Evolutionary conservation across 1,140 invertebrate species (phyloP), one percentile per base, ranked within the genome.

Genomic region (Arion vulgaris): DNA sequence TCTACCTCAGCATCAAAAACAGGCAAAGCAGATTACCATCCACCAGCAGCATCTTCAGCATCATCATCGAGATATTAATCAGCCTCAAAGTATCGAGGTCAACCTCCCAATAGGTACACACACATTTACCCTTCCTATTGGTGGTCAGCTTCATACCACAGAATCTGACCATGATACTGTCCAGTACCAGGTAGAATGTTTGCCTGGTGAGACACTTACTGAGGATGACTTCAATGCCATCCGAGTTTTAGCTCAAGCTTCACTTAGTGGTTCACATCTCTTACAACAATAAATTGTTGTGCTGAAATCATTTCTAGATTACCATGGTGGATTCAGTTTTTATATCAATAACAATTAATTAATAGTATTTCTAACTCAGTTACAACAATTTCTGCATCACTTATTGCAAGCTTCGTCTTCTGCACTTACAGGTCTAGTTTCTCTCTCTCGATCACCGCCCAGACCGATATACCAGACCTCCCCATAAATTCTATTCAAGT

Each of bases 121-220:
- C 57, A 79, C 57, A n/a, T 69, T 80, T 32, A 80, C 78, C 1
- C 39, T 80, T 0, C 78, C 78, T 1, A 39, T 17, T 26, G 41
- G 39, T 66, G 41, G 41, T 51, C 62, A 80, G 66, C 39, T 69
- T 2, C 76, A 78, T 26, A 36, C 76, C 17, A 51, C 34, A n/a
- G 68, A 80, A n/a, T 2, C 68, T 71, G 68, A 66, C 36, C 62
- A 71, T 26, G 80, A 74, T 26, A 73, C 71, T 53, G 74, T 84
- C 4, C 82, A 87, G 71, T 87, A 87, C 74, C 84, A 85, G 49
- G 86, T 87, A 71, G 86, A 87, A 80, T 87, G 86, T 73, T 38
- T 84, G 11, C 71, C 84, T 0, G 83, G 84, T 53, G 84, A 85
- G 41, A 68, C 80, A 38, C 72, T 84, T 19, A 84, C 84, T 23